Base-by-base conservation (phyloP, 2,888 invertebrate species). In the Hemithea aestivaria region DNA sequence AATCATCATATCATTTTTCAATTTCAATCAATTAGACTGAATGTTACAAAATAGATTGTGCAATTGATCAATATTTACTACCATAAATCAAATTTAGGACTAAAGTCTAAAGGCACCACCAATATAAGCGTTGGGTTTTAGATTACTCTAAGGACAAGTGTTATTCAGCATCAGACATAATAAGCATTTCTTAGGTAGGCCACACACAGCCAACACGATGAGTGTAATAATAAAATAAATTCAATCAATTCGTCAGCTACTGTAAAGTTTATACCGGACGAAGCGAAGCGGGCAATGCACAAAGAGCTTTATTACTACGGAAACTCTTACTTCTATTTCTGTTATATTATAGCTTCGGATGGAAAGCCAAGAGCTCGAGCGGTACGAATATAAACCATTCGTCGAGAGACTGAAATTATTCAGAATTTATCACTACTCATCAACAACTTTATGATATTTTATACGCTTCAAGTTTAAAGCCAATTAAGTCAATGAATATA, bases 271-370 rank as follows among this genome's bases (percentile, higher is more conserved):
- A 42, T 52, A 54, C 45, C 43, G 21, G n/a, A 11, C 6, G 11
- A 16, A 21, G 6, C n/a, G n/a, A 22, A 21, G 6, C 24, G 11
- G 9, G 40, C 47, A 34, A 25, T 45, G 35, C 50, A 55, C 52
- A 52, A 54, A 51, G 49, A 58, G 46, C 53, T 58, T 56, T 56
- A 60, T 44, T 66, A 66, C 62, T 62, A 58, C 73, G 75, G 74
- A 80, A 78, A 71, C 69, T 68, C 70, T 75, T 71, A 62, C 57
- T 68, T 76, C 76, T 80, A 82, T 82, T 80, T 79, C 56, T 51
- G 73, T 69, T 48, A 54, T 46, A 10, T 20, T 20, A 25, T 34
- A 31, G 11, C 48, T 56, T 42, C 45, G 46, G 40, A 50, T 40
- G 50, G 60, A 62, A n/a, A 16, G 16, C 16, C 5, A 16, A 2